phyloP scores from a whole-genome alignment of 2,113 vertebrate genomes.

The Tachuris rubrigastra region DNA sequence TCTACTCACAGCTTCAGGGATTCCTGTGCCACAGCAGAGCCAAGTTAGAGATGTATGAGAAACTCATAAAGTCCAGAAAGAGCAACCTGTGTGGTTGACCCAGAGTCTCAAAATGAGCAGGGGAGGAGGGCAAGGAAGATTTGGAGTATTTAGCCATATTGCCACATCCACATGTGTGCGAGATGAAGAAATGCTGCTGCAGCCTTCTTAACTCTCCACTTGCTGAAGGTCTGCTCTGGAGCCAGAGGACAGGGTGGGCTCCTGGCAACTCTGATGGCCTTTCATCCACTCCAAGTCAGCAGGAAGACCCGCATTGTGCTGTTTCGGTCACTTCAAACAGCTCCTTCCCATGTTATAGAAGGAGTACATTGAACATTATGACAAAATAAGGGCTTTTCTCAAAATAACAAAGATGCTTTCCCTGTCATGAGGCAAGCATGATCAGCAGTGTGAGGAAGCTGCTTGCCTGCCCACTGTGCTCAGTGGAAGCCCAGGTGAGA shows the following conservation, averaged over 20 bases:
- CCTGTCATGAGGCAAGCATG: accelerated
- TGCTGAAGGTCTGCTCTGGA: not conserved
- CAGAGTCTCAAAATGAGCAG: not conserved
- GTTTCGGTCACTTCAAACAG: accelerated
- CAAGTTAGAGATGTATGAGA: accelerated
- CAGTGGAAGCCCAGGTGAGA: not conserved
- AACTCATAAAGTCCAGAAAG: not conserved
- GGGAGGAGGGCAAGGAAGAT: not conserved
- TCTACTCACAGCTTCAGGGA: not conserved
- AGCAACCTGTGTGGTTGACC: not conserved
- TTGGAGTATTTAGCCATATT: not conserved
- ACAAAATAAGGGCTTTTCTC: not conserved
- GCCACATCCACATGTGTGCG: accelerated
- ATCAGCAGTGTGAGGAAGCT: not conserved
- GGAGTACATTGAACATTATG: not conserved
- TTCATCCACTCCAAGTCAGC: not conserved
- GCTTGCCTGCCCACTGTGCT: not conserved
- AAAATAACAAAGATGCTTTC: accelerated
- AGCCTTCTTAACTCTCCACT: not conserved
- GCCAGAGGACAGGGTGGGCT: not conserved
- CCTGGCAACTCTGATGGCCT: not conserved
- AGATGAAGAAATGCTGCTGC: not conserved
- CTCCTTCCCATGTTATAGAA: not conserved
- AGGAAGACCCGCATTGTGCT: not conserved
- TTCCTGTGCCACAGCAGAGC: not conserved